phyloP scores from a whole-genome alignment of 1,140 invertebrate species.

The Bicyclus anynana region DNA sequence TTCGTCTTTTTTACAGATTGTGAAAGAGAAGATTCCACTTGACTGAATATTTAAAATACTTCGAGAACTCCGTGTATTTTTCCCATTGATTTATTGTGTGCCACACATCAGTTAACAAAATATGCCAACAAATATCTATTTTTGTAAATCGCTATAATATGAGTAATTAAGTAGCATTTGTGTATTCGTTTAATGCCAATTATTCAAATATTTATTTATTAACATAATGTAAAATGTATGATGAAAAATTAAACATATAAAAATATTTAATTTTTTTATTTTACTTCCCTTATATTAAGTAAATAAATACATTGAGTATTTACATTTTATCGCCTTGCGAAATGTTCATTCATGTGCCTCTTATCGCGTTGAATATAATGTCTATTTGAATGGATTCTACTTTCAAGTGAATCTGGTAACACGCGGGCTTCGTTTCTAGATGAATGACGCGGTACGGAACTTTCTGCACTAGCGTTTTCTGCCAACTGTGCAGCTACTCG shows the following conservation, averaged over 20 bases:
- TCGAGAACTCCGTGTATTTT: not conserved
- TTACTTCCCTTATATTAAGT: not conserved
- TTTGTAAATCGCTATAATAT: not conserved
- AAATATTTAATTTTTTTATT: conserved; percentile 5
- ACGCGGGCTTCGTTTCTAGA: conserved; percentile 32
- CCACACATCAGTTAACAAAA: not conserved
- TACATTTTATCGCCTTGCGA: conserved; percentile 45
- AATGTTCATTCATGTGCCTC: conserved; percentile 62
- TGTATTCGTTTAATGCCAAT: conserved; percentile 26
- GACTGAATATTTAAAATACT: conserved; percentile 54
- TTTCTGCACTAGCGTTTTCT: conserved; percentile 37
- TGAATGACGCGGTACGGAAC: conserved; percentile 20
- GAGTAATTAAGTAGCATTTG: conserved; percentile 29
- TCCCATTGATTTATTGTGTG: not conserved
- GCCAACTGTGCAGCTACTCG: conserved; percentile 50
- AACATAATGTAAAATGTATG: conserved; percentile 15
- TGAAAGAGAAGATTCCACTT: conserved; percentile 79
- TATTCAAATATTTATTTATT: conserved; percentile 4
- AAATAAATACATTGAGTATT: not conserved
- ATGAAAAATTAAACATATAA: conserved; percentile 10
- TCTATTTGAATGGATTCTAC: conserved; percentile 59
- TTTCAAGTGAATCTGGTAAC: conserved; percentile 58
- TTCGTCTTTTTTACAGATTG: conserved; percentile 74
- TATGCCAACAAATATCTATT: not conserved
- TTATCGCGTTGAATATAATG: conserved; percentile 62